phyloP scores from a whole-genome alignment of 2,888 invertebrate genomes.

The Chalcis sispes region DNA sequence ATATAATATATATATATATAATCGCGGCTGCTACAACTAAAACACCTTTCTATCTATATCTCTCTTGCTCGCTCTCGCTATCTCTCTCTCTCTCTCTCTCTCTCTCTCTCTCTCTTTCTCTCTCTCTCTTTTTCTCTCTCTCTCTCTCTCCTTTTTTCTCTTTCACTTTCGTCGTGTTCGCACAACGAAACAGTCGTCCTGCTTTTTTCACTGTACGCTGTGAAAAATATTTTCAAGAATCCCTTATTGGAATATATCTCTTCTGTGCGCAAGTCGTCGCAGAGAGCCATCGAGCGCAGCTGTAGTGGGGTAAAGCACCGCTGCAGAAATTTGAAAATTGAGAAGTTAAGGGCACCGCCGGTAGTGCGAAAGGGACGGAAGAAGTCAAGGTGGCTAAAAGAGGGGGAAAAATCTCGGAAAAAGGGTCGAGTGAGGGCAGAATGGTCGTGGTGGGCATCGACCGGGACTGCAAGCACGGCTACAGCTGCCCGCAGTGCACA shows the following conservation, averaged over 20 bases:
- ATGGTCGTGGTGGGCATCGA: slow-evolving; percentile 32
- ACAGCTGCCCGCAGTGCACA: background rate
- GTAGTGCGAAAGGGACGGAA: slow-evolving; percentile 11
- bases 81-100: no score
- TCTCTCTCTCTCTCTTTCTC: background rate
- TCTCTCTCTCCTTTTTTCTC: background rate
- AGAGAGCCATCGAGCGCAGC: no score
- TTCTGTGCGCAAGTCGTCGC: no score
- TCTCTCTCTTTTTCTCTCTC: slow-evolving; percentile 3
- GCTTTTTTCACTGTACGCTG: no score
- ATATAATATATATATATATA: slow-evolving; percentile 1
- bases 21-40: no score
- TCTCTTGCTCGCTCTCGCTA: no score
- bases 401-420: slow-evolving; percentile 18
- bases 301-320: no score
- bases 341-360: background rate
- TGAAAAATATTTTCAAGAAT: no score
- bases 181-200: no score
- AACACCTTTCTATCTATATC: no score
- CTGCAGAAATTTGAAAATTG: no score
- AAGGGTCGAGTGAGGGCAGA: slow-evolving; percentile 47
- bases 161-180: slow-evolving; percentile 1
- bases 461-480: slow-evolving; percentile 8
- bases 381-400: background rate
- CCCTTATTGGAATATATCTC: no score